Percentiles rank a stretch among this genome's conserved stretches.
These are phyloP conservation scores for Phengaris arion DNA, from an alignment of 2,888 invertebrate genomes.

Conservation along the genomic window DNA sequence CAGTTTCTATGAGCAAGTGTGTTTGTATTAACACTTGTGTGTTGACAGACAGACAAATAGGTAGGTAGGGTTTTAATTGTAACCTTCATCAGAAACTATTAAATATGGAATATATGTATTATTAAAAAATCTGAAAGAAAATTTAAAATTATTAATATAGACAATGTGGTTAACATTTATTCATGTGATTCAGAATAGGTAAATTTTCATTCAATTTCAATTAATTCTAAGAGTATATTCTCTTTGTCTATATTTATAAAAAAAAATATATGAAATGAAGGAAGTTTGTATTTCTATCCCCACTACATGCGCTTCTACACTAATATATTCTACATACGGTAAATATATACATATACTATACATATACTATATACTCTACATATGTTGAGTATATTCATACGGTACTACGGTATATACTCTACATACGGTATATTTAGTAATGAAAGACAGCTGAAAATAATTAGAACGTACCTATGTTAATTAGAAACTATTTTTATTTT, in stretches of 20 bases:
- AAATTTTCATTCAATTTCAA: too few relatives aligned
- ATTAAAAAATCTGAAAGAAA: too few relatives aligned
- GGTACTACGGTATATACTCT: background rate
- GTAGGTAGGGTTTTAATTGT: conserved; percentile 22
- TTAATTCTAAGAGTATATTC: too few relatives aligned
- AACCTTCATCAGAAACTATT: background rate
- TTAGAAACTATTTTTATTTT: conserved; percentile 6
- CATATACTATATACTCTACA: too few relatives aligned
- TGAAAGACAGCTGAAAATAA: conserved; percentile 23
- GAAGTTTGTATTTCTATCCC: too few relatives aligned
- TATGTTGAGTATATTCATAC: too few relatives aligned
- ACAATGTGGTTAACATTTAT: too few relatives aligned
- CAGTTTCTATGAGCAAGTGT: conserved; percentile 36
- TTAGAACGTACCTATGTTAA: conserved; percentile 3
- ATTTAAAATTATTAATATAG: too few relatives aligned
- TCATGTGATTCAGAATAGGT: too few relatives aligned
- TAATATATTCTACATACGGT: background rate
- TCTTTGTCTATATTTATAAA: too few relatives aligned
- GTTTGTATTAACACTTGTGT: conserved; percentile 28
- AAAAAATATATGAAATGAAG: too few relatives aligned
- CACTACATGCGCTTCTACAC: background rate
- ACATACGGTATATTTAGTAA: background rate
- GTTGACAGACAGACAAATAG: conserved; percentile 26
- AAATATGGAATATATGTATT: background rate
- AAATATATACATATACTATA: too few relatives aligned